A percentile compares a stretch with the other conserved stretches of the same genome.
Evolutionary conservation across 2,888 invertebrate genomes (phyloP).

Genomic region (Callinectes sapidus): DNA sequence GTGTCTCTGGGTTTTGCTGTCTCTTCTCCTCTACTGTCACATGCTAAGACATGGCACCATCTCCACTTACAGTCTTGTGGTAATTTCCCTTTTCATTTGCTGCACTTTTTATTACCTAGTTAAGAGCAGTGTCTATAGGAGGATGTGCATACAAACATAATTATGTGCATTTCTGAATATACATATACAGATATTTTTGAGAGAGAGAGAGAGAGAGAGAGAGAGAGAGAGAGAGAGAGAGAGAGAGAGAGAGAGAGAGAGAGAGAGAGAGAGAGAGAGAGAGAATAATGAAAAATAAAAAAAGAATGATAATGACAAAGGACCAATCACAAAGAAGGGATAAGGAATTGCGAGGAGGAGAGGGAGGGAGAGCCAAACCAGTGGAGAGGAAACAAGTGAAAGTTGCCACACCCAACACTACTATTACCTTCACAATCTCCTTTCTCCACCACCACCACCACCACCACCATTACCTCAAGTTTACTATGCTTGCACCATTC

Average conservation of each 20-base stretch:
- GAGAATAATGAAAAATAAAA: too few relatives aligned
- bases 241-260: background rate
- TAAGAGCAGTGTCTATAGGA: background rate
- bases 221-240: slow-evolving; percentile 40
- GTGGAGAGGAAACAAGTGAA: slow-evolving; percentile 20
- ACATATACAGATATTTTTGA: background rate
- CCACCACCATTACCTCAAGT: background rate
- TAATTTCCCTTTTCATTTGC: background rate
- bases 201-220: slow-evolving; percentile 18
- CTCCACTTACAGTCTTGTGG: background rate
- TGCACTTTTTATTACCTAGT: background rate
- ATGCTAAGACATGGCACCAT: background rate
- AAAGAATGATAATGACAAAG: background rate
- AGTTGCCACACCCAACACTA: slow-evolving; percentile 10
- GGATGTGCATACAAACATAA: background rate
- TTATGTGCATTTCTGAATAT: background rate
- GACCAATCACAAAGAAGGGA: background rate
- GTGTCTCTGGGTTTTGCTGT: background rate
- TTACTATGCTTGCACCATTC: background rate
- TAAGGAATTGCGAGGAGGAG: background rate
- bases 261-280: background rate
- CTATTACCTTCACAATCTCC: slow-evolving; percentile 1
- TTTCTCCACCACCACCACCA: background rate
- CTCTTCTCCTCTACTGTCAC: background rate
- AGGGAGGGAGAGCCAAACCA: background rate